Percentiles rank a stretch among this genome's conserved stretches.
phyloP scores from a whole-genome alignment of 2,113 vertebrate species.

The Cromileptes altivelis region DNA sequence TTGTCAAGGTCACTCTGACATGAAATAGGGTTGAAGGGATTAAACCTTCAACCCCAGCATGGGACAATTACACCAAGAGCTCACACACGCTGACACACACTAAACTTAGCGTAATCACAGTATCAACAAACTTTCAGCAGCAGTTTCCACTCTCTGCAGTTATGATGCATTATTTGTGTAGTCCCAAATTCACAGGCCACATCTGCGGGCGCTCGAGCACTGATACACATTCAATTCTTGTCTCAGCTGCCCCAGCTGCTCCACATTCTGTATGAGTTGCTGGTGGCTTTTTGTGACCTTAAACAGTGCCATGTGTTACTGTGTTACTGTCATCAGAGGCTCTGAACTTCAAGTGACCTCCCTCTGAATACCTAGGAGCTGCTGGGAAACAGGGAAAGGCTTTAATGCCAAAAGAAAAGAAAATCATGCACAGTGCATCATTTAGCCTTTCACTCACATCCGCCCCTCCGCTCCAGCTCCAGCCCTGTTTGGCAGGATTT shows the following conservation, averaged over 20 bases:
- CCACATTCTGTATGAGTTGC: conserved; percentile 33
- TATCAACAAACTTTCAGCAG: conserved; percentile 4
- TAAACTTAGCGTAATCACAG: background rate
- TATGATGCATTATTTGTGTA: conserved; percentile 56
- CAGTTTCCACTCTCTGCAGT: conserved; percentile 25
- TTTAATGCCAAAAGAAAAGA: conserved; percentile 23
- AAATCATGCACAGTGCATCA: background rate
- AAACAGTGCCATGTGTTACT: conserved; percentile 12
- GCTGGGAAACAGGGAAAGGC: conserved; percentile 14
- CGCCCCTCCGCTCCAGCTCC: background rate
- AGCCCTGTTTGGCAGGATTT: conserved; percentile 5
- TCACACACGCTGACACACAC: background rate
- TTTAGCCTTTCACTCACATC: conserved; percentile 3
- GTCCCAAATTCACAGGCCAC: conserved; percentile 31
- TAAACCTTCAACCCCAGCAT: conserved; percentile 31
- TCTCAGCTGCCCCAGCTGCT: conserved; percentile 32
- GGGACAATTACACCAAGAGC: background rate
- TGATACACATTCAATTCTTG: conserved; percentile 35
- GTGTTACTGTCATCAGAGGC: conserved; percentile 24
- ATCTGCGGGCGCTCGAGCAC: conserved; percentile 9
- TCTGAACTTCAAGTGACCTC: conserved; percentile 30
- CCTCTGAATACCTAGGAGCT: conserved; percentile 20
- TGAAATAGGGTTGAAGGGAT: conserved; percentile 27
- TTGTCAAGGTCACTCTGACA: conserved; percentile 21
- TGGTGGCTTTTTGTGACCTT: conserved; percentile 48